These are phyloP conservation scores for Gonioctena quinquepunctata DNA, from an alignment of 1,140 invertebrate genomes.

Conservation along the genomic window DNA sequence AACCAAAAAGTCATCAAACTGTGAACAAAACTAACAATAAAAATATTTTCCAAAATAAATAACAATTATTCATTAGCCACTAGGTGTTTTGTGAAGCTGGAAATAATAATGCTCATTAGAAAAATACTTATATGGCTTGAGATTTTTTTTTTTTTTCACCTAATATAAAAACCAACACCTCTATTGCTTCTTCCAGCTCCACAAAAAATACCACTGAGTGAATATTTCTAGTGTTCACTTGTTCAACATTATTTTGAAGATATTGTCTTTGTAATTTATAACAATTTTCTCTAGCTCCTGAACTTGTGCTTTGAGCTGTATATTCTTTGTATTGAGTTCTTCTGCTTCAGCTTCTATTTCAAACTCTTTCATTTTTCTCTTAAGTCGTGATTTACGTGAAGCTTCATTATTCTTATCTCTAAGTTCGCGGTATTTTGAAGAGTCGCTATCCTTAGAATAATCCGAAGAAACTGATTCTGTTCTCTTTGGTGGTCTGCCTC, in stretches of 20 bases:
- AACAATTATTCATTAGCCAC: neutral
- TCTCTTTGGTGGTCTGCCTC: constrained; percentile 47
- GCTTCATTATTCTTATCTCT: constrained; percentile 78
- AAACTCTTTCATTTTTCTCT: constrained; percentile 69
- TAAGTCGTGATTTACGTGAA: constrained; percentile 71
- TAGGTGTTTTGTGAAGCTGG: neutral
- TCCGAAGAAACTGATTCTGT: constrained; percentile 45
- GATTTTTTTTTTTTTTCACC: neutral
- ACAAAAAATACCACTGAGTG: neutral
- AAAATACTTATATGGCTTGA: neutral
- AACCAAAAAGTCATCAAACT: neutral
- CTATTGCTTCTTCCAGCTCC: neutral
- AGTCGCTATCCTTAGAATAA: constrained; percentile 45
- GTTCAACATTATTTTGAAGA: constrained; percentile 50
- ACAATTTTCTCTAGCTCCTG: constrained; percentile 51
- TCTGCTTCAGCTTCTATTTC: constrained; percentile 45
- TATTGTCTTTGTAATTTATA: constrained; percentile 46
- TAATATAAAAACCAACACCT: neutral
- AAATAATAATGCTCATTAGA: neutral
- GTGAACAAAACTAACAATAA: neutral
- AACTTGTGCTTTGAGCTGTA: constrained; percentile 49
- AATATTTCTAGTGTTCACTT: constrained; percentile 32
- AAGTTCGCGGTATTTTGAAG: constrained; percentile 62
- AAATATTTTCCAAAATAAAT: neutral
- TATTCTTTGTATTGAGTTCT: constrained; percentile 42